These are phyloP conservation scores for Agriopis aurantiaria DNA, from an alignment of 2,888 invertebrate species.

Conservation along the genomic window DNA sequence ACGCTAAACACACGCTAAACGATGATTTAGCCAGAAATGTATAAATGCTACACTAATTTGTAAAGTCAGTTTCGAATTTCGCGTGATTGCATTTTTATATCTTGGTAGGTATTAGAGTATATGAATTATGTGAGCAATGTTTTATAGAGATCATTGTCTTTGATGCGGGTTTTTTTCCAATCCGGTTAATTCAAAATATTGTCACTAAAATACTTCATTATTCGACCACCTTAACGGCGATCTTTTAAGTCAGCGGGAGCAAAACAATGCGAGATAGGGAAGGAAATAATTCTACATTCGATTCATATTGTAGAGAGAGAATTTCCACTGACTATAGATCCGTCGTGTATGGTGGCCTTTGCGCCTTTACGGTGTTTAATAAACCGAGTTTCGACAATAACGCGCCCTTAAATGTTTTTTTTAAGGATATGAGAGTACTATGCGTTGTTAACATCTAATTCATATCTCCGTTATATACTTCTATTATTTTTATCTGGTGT, in stretches of 20 bases:
- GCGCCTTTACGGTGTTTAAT: neutral
- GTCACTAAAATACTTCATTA: neutral
- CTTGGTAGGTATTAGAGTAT: conserved; percentile 13
- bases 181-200: conserved; percentile 12
- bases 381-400: neutral
- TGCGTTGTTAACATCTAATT: conserved; percentile 80
- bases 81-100: conserved; percentile 17
- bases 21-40: conserved; percentile 5
- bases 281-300: no score
- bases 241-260: no score
- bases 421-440: conserved; percentile 48
- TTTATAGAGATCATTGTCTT: conserved; percentile 12
- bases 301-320: no score
- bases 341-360: no score
- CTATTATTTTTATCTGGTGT: conserved; percentile 82
- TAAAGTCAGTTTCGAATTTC: conserved; percentile 9
- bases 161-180: conserved; percentile 7
- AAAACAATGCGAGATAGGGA: no score
- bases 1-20: conserved; percentile 29
- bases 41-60: neutral
- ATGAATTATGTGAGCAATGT: conserved; percentile 12
- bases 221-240: neutral
- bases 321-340: no score
- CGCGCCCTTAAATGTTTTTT: conserved; percentile 12
- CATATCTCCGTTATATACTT: conserved; percentile 80